These are phyloP conservation scores for Parazoanthus atlanticus DNA, from an alignment of 92 coral and sea anemone species.

Conservation along the genomic window DNA sequence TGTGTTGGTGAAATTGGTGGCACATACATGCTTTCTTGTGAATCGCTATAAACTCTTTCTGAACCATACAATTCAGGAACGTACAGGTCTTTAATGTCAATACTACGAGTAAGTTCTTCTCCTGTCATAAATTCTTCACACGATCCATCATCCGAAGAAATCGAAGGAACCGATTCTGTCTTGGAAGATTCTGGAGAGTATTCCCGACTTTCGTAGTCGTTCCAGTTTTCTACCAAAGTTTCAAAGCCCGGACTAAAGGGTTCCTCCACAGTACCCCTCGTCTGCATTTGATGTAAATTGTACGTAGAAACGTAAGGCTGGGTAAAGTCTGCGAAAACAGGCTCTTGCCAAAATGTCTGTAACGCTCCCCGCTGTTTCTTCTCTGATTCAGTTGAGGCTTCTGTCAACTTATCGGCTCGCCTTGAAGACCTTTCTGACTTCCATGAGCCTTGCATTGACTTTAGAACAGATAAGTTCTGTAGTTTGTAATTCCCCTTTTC, in stretches of 20 bases:
- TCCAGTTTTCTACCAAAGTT: conserved; percentile 73
- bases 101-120: conserved; percentile 92
- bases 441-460: conserved; percentile 46
- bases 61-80: conserved; percentile 90
- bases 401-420: conserved; percentile 1
- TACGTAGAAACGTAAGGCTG: conserved; percentile 54
- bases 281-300: conserved; percentile 62
- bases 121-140: conserved; percentile 95
- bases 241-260: conserved; percentile 59
- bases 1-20: conserved; percentile 89
- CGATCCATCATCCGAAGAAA: conserved; percentile 69
- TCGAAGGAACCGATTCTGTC: conserved; percentile 69
- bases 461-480: conserved; percentile 56
- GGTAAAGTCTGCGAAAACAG: conserved; percentile 54
- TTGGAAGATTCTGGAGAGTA: conserved; percentile 52
- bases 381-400: conserved; percentile 11
- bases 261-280: conserved; percentile 61
- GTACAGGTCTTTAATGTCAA: conserved; percentile 95
- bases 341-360: conserved; percentile 87
- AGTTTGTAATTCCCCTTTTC: conserved; percentile 55
- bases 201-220: conserved; percentile 62
- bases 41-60: conserved; percentile 68
- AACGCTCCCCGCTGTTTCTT: conserved; percentile 66
- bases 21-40: conserved; percentile 67
- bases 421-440: conserved; percentile 32